A percentile compares a stretch with the other conserved stretches of the same genome.
phyloP scores from a whole-genome alignment of 1,140 invertebrate species.

The Oppia nitens region DNA sequence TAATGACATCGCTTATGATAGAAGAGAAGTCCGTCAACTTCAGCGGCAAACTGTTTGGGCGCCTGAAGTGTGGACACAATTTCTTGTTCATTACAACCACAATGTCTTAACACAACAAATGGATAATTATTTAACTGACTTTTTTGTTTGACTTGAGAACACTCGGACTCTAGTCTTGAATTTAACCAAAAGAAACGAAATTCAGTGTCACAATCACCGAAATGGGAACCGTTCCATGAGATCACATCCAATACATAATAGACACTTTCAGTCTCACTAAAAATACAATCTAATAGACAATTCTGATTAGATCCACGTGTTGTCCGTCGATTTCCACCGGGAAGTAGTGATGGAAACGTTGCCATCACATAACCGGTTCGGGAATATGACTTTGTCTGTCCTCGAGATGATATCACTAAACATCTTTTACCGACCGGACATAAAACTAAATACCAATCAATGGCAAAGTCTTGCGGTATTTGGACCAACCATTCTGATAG shows the following conservation, averaged over 20 bases:
- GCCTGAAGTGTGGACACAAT: constrained; percentile 19
- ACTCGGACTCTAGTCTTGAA: constrained; percentile 42
- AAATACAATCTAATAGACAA: constrained; percentile 60
- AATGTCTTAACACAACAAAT: constrained; percentile 34
- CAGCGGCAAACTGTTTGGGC: constrained; percentile 18
- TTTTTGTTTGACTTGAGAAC: constrained; percentile 27
- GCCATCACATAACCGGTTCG: constrained; percentile 44
- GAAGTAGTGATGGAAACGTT: constrained; percentile 45
- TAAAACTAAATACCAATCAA: constrained; percentile 60
- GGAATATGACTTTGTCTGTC: constrained; percentile 48
- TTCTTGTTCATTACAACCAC: constrained; percentile 28
- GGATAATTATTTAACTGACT: constrained; percentile 34
- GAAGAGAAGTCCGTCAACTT: constrained; percentile 54
- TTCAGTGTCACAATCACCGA: constrained; percentile 59
- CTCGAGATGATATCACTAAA: constrained; percentile 54
- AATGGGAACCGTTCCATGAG: constrained; percentile 54
- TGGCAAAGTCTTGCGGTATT: constrained; percentile 52
- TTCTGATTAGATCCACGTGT: constrained; percentile 16
- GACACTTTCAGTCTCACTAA: constrained; percentile 38
- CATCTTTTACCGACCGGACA: constrained; percentile 62
- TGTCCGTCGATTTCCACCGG: constrained; percentile 42
- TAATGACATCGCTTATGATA: constrained; percentile 64
- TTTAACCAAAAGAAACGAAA: constrained; percentile 58
- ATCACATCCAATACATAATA: constrained; percentile 66
- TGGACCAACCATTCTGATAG: constrained; percentile 81